A percentile compares a stretch with the other conserved stretches of the same genome.
These are phyloP conservation scores for Fopius arisanus DNA, from an alignment of 1,140 invertebrate species.

Conservation along the genomic window DNA sequence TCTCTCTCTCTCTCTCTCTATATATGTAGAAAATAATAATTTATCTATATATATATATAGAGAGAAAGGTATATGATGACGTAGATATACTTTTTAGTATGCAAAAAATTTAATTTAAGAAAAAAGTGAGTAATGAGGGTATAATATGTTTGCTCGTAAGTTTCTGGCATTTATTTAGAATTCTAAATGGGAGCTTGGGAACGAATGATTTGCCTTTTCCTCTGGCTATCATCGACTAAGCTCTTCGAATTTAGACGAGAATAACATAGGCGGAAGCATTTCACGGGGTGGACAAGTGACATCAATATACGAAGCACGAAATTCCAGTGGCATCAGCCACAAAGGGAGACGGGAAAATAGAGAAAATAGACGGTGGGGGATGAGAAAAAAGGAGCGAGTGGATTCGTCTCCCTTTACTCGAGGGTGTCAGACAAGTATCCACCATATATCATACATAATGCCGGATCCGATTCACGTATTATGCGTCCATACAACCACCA, in stretches of 20 bases:
- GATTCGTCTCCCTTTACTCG: conserved; percentile 54
- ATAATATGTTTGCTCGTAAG: background rate
- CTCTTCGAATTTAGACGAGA: background rate
- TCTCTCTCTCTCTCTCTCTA: too few species aligned
- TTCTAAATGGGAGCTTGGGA: background rate
- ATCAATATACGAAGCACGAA: conserved; percentile 64
- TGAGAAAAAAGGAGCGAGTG: conserved; percentile 32
- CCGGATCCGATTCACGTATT: conserved; percentile 62
- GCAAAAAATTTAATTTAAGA: background rate
- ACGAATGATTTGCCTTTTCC: background rate
- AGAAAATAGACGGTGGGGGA: background rate
- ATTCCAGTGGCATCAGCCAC: conserved; percentile 38
- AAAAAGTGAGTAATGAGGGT: background rate
- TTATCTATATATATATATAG: too few species aligned
- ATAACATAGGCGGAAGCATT: background rate
- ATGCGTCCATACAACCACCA: conserved; percentile 40
- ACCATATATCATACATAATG: conserved; percentile 64
- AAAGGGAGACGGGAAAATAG: conserved; percentile 1
- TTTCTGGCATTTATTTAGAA: background rate
- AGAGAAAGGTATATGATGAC: background rate
- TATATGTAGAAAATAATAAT: background rate
- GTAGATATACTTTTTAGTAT: background rate
- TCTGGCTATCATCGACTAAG: background rate
- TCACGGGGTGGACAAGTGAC: conserved; percentile 38
- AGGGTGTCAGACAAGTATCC: conserved; percentile 55